phyloP scores from a whole-genome alignment of 1,140 invertebrate genomes.

The Paraescarpia echinospica region DNA sequence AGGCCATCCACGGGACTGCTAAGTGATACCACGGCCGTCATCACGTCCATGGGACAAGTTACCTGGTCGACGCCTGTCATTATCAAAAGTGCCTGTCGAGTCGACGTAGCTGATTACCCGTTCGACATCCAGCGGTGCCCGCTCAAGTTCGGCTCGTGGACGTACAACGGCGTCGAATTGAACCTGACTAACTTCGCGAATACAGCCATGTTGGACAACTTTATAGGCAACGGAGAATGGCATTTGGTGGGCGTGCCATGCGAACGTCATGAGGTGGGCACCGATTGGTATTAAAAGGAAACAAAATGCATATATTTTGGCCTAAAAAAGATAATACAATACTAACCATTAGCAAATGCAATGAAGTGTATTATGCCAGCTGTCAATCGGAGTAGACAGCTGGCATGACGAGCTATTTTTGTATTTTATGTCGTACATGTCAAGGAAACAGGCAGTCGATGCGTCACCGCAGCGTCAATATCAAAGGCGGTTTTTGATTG shows the following conservation, averaged over 20 bases:
- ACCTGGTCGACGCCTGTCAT: conserved; percentile 94
- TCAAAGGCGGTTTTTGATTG: no score
- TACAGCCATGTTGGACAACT: neutral
- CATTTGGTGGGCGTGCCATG: neutral
- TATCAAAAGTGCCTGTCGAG: conserved; percentile 97
- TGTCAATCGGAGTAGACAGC: no score
- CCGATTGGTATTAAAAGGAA: neutral
- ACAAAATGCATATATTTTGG: no score
- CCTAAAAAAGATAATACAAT: no score
- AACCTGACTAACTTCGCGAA: conserved; percentile 66
- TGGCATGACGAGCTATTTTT: no score
- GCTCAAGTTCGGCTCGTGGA: conserved; percentile 88
- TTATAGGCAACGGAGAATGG: conserved; percentile 1
- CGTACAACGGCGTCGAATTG: conserved; percentile 64
- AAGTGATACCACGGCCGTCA: neutral
- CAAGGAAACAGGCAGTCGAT: no score
- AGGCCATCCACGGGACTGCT: neutral
- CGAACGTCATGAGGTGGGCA: neutral
- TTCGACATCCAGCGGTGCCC: conserved; percentile 91
- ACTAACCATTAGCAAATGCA: no score
- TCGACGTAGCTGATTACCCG: conserved; percentile 83
- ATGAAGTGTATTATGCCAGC: no score
- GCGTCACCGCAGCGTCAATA: no score
- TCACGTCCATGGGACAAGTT: conserved; percentile 71
- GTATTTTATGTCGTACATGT: no score